Evolutionary conservation across 1,140 invertebrate genomes (phyloP).

Genomic region (Notospermus geniculatus): DNA sequence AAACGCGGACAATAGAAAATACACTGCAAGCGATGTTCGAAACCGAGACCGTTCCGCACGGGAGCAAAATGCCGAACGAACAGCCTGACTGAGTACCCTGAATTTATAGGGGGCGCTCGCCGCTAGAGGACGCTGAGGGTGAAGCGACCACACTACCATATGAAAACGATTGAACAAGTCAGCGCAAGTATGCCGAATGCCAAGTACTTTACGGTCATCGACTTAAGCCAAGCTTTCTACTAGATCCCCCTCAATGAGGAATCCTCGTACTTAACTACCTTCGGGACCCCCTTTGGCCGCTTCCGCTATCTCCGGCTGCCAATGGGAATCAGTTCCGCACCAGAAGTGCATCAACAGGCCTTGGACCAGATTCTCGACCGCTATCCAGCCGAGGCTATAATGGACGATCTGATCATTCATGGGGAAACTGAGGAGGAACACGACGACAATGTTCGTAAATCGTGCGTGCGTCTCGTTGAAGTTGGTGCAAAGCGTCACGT

Average conservation of each 20-base stretch:
- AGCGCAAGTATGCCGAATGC: conserved; percentile 10
- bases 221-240: conserved; percentile 19
- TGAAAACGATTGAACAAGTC: conserved; percentile 22
- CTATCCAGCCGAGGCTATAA: background rate
- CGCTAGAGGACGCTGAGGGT: no score
- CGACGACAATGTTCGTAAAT: no score
- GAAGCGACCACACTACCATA: no score
- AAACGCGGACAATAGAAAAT: no score
- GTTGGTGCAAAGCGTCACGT: no score
- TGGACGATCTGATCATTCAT: background rate
- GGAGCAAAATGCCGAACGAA: no score
- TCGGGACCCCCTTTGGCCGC: conserved; percentile 12
- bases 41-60: no score
- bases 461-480: no score
- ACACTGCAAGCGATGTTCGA: no score
- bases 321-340: conserved; percentile 12
- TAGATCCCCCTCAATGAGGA: conserved; percentile 22
- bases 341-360: conserved; percentile 5
- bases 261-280: background rate
- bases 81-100: no score
- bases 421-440: no score
- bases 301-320: conserved; percentile 8
- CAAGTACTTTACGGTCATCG: conserved; percentile 20
- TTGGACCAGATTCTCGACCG: background rate
- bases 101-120: no score